Evolutionary conservation across 2,113 vertebrate genomes (phyloP), one percentile per base, ranked within the genome.

Genomic region (Corythaixoides concolor): DNA sequence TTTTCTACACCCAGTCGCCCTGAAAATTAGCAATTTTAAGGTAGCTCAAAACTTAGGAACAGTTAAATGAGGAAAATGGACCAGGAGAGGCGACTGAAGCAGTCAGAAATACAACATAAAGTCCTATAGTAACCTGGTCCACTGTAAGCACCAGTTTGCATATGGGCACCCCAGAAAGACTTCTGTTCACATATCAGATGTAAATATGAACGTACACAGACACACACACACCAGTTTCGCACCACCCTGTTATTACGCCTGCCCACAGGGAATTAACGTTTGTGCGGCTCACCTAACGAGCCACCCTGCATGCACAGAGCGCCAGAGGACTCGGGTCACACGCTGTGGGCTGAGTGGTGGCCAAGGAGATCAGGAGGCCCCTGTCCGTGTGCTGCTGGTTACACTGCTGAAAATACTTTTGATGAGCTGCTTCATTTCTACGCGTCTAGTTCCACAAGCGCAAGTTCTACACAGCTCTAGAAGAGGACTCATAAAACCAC

Each of bases 301-400:
- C 23, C 2, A 0, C 0, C 0, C n/a, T 43, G 37, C 11, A 5
- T 0, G 12, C 1, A 0, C 32, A 22, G 27, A 73, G 33, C 1
- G 3, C 30, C 3, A 1, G 56, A 79, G 50, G 47, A n/a, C 52
- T 59, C 1, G 1, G 22, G 26, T 80, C 58, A 56, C 1, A 2
- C 2, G 0, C 11, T 13, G 13, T 24, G 47, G 15, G 11, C 23
- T 6, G 21, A 66, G 41, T 41, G 58, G 30, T 1, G 62, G 68
- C n/a, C 45, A 53, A 43, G 52, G 16, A n/a, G 21, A 50, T n/a
- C 32, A 17, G 30, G 32, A 81, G 14, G 17, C 5, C 26, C 26
- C 49, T 12, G 22, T 35, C 53, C 8, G 1, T 6, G 22, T 0
- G 0, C 35, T 23, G 5, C 14, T 62, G 45, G 14, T 33, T 39